Evolutionary conservation across 2,113 vertebrate genomes (phyloP).

Genomic region (Neopipo cinnamomea): DNA sequence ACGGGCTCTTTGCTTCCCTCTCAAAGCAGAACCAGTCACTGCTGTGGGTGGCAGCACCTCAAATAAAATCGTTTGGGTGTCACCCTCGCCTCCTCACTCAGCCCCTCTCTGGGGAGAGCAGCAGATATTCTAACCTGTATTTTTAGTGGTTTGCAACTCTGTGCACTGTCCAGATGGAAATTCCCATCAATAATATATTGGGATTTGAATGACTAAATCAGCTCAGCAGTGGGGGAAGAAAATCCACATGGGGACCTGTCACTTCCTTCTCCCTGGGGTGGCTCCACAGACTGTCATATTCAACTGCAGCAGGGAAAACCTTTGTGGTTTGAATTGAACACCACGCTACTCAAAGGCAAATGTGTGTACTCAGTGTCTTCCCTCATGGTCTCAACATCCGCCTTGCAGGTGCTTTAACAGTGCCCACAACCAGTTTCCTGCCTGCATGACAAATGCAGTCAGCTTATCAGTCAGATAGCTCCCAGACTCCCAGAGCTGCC

Average conservation of each 20-base stretch:
- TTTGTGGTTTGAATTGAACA: neutral
- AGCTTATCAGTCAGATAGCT: neutral
- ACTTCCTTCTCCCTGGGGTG: neutral
- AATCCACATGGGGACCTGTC: neutral
- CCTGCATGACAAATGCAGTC: neutral
- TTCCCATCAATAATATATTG: neutral
- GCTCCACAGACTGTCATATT: rapidly evolving
- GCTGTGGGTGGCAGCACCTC: neutral
- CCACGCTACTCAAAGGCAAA: neutral
- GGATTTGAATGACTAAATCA: neutral
- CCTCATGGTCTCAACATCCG: rapidly evolving
- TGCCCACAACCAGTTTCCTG: neutral
- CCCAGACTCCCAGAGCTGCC: neutral
- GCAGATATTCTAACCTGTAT: neutral
- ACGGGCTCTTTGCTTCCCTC: neutral
- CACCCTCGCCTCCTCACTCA: rapidly evolving
- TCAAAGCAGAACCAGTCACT: neutral
- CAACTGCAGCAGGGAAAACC: neutral
- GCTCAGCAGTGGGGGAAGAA: neutral
- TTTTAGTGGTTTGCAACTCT: neutral
- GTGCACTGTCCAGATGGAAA: neutral
- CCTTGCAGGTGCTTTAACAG: neutral
- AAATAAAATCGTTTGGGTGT: neutral
- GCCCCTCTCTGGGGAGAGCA: neutral
- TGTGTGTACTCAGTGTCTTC: neutral